Evolutionary conservation across 2,113 vertebrate species (phyloP).

Genomic region (Notothenia coriiceps): DNA sequence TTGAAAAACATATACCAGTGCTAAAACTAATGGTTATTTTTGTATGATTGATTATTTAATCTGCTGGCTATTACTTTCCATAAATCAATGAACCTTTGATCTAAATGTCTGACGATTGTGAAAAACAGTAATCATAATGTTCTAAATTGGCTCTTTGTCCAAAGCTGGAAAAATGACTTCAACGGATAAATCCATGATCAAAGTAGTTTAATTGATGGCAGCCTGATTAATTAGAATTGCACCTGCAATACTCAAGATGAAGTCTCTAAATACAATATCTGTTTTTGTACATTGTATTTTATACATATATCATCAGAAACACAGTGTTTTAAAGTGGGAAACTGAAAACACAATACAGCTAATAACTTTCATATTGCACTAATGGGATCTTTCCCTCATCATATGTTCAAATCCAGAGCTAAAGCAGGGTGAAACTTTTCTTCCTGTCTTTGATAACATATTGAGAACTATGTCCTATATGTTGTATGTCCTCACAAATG

Average conservation of each 20-base stretch:
- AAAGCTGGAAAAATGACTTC: no score
- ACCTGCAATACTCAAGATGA: neutral
- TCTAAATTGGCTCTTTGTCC: no score
- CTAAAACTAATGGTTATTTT: neutral
- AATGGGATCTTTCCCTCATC: constrained; percentile 19
- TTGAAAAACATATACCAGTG: neutral
- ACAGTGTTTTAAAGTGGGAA: constrained; percentile 8
- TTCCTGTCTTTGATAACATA: constrained; percentile 19
- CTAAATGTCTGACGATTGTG: neutral
- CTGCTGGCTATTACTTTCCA: neutral
- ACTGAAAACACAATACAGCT: constrained; percentile 28
- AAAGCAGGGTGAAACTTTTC: neutral
- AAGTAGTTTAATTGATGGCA: neutral
- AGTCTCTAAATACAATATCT: neutral
- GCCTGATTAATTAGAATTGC: neutral
- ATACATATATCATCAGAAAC: constrained; percentile 1
- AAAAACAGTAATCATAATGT: neutral
- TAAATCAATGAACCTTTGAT: neutral
- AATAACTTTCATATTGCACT: constrained; percentile 39
- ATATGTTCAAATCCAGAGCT: constrained; percentile 25
- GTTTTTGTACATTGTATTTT: constrained; percentile 13
- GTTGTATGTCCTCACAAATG: constrained; percentile 19
- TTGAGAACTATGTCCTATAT: neutral
- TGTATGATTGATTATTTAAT: neutral
- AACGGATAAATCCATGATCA: neutral